A percentile compares a stretch with the other conserved stretches of the same genome.
Conservation (phyloP, 2,113 vertebrate genomes). For the Holacanthus passer region DNA sequence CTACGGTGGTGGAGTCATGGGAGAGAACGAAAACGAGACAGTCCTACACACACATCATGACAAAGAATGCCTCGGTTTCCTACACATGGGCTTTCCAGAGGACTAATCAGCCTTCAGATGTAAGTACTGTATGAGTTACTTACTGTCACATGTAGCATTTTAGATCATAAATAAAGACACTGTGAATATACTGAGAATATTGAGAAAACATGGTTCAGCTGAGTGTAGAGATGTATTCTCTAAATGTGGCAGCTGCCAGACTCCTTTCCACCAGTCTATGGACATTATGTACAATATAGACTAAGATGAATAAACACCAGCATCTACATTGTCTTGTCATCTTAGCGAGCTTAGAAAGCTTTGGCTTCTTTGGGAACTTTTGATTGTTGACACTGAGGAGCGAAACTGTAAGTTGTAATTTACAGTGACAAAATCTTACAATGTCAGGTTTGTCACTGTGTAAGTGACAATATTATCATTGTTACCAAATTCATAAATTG, state of each 20-base stretch:
- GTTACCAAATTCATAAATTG: neutral
- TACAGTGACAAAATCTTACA: neutral
- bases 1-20: conserved; percentile 96
- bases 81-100: conserved; percentile 99
- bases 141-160: neutral
- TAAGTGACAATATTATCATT: neutral
- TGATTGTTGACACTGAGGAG: neutral
- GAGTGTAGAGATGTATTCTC: neutral
- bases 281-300: neutral
- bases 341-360: neutral
- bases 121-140: conserved; percentile 83
- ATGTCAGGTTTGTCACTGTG: neutral
- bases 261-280: neutral
- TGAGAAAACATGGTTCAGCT: neutral
- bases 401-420: neutral
- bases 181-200: neutral
- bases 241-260: neutral
- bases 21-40: conserved; percentile 92
- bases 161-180: neutral
- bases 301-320: neutral
- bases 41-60: conserved; percentile 92
- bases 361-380: neutral
- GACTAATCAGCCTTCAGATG: conserved; percentile 92
- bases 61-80: conserved; percentile 93
- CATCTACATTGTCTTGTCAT: neutral